Evolutionary conservation across 92 coral and sea anemone genomes (phyloP), one percentile per base, ranked within the genome.

Genomic region (Heteractis magnifica): DNA sequence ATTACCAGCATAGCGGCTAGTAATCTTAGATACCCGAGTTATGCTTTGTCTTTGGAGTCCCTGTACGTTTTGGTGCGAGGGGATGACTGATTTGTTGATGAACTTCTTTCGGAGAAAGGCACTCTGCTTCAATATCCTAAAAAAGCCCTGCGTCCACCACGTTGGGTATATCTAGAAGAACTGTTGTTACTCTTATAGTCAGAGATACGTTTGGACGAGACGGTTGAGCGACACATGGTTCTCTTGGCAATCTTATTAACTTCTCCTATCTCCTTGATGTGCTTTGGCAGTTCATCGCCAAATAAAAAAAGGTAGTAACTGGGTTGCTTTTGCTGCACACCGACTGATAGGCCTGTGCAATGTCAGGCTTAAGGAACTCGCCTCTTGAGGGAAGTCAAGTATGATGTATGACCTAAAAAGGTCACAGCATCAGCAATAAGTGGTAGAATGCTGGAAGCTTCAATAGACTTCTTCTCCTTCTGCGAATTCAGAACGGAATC

Each of bases 281-380:
- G 88, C 41, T 91, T 86, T 44, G 92, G 95, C 11, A 92, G 59
- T 71, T 92, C 95, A 75, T 92, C 91, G 9, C 92, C 91, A 87
- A 90, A 90, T 14, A n/a, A n/a, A 92, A 77, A 26, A 15, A 88
- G 6, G 85, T 88, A 6, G 87, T 82, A 14, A 88, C 56, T 21
- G 90, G 86, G n/a, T 82, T 88, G 56, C 76, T 52, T 71, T 86
- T 82, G 74, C 90, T 86, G 60, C 94, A 91, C 48, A 91, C 94
- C 10, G 92, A 82, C 55, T 82, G 92, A 79, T n/a, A n/a, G n/a
- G n/a, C n/a, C n/a, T n/a, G n/a, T n/a, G n/a, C n/a, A n/a, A n/a
- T n/a, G n/a, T n/a, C 82, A 89, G 56, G 84, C 59, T 85, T 88
- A 4, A 82, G 78, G 34, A 86, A 52, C 49, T 58, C 85, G 26